Base-by-base conservation (phyloP, 2,888 invertebrate genomes). In the Tinea semifulvella region DNA sequence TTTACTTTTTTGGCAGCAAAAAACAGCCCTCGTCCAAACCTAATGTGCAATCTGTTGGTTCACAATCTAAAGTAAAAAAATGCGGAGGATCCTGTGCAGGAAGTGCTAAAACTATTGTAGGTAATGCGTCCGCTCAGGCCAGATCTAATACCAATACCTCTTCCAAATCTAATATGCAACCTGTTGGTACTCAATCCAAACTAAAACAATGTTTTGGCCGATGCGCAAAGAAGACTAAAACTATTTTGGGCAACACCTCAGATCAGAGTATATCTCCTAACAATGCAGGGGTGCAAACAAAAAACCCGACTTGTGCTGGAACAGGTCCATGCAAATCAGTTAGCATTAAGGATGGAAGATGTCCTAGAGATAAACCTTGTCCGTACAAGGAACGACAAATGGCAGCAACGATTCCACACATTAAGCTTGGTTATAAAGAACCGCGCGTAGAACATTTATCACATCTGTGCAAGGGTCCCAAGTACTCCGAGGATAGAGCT, bases 351-450 rank as follows among this genome's bases (percentile, higher is more conserved):
- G 20, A 31, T 11, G 31, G 3, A n/a, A 17, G 16, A 17, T 28
- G 42, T 42, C 42, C 42, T 51, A 66, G 67, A 38, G 36, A 44
- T 7, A 57, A 52, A 40, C 51, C 57, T 13, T 68, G 67, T 48
- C 66, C 67, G 18, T 61, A 56, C 40, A 7, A 53, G 16, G 45
- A 67, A 51, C 64, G 61, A 16, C 72, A 74, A 13, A 61, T 77
- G 61, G 50, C 58, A 26, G 73, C 64, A 7, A 71, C 69, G 25
- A 60, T 79, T 13, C 72, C 77, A 3, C 75, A 79, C 52, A 68
- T 79, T 45, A 63, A 55, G 53, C 69, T 79, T 31, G 68, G 65
- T 14, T 69, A 75, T 13, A 62, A 49, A 51, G 65, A 65, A 47
- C 55, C 57, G 3, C 77, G 79, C 49, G 70, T 72, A 6, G 49